Percentiles rank a stretch among this genome's conserved stretches.
phyloP scores from a whole-genome alignment of 1,140 invertebrate genomes.

The Oncopodura yosiiana region DNA sequence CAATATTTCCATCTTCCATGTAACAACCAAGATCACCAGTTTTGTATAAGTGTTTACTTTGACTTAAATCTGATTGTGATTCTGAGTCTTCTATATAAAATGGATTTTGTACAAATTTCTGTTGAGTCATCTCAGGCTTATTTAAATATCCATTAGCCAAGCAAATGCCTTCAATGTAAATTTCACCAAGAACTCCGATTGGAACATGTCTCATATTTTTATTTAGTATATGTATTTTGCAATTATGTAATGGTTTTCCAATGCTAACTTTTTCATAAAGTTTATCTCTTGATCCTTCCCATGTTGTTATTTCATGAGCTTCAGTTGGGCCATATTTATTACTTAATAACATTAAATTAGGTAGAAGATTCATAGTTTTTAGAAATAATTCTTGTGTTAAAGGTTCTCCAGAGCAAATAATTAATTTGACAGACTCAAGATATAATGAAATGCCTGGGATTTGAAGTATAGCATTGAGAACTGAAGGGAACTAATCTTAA shows the following conservation, averaged over 20 bases:
- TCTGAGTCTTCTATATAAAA: too few species aligned
- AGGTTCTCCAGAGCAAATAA: too few species aligned
- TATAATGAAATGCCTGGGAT: too few species aligned
- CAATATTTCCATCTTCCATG: not conserved
- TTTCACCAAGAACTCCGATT: not conserved
- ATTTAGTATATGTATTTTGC: not conserved
- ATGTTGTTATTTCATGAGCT: not conserved
- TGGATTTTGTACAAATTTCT: slow-evolving; percentile 3
- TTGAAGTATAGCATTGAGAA: too few species aligned
- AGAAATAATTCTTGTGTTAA: too few species aligned
- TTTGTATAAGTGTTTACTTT: not conserved
- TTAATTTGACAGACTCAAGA: too few species aligned
- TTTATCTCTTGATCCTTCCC: not conserved
- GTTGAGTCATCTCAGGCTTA: not conserved
- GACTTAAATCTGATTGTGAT: too few species aligned
- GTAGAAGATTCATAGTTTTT: too few species aligned
- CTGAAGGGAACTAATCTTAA: too few species aligned
- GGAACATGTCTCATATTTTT: not conserved
- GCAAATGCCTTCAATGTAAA: not conserved
- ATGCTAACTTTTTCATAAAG: slow-evolving; percentile 7
- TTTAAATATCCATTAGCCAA: slow-evolving; percentile 3
- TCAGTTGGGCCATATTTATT: slow-evolving; percentile 16
- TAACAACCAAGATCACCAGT: slow-evolving; percentile 2
- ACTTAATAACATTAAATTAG: not conserved
- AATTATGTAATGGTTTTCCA: not conserved